Evolutionary conservation across 2,113 vertebrate species (phyloP).

Genomic region (Menidia beryllina): DNA sequence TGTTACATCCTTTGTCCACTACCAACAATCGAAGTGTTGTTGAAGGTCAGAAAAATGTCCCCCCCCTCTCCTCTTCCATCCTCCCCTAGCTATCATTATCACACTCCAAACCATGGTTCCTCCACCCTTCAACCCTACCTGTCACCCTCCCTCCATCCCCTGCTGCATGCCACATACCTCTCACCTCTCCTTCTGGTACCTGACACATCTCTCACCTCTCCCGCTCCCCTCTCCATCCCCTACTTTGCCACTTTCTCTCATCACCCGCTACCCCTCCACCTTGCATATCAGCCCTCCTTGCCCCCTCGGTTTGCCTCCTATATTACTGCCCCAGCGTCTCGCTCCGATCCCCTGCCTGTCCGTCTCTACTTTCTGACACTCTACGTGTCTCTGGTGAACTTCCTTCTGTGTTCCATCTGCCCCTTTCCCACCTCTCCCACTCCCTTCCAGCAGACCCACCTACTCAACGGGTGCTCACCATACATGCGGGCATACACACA

Average conservation of each 20-base stretch:
- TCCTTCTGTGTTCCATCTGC: constrained; percentile 91
- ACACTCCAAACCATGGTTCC: constrained; percentile 46
- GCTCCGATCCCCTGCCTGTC: constrained; percentile 55
- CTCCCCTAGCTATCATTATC: constrained; percentile 65
- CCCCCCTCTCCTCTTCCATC: constrained; percentile 29
- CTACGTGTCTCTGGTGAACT: constrained; percentile 83
- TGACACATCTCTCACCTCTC: constrained; percentile 62
- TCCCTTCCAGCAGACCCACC: constrained; percentile 85
- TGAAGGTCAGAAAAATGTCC: constrained; percentile 65
- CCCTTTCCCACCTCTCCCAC: constrained; percentile 87
- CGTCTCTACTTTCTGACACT: constrained; percentile 83
- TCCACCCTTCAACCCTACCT: constrained; percentile 47
- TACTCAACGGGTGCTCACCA: constrained; percentile 86
- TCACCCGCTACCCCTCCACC: constrained; percentile 12
- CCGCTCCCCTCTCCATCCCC: constrained; percentile 28
- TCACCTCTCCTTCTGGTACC: constrained; percentile 62
- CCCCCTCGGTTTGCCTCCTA: constrained; percentile 23
- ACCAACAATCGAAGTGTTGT: constrained; percentile 18
- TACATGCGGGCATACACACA: constrained; percentile 66
- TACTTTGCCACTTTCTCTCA: constrained; percentile 16
- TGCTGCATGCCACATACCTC: constrained; percentile 44
- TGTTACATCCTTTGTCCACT: background rate
- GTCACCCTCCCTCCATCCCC: constrained; percentile 51
- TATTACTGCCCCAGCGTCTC: constrained; percentile 42
- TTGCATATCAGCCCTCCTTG: constrained; percentile 26